Base-by-base conservation (phyloP, 2,113 vertebrate species). In the Syngnathus typhle region DNA sequence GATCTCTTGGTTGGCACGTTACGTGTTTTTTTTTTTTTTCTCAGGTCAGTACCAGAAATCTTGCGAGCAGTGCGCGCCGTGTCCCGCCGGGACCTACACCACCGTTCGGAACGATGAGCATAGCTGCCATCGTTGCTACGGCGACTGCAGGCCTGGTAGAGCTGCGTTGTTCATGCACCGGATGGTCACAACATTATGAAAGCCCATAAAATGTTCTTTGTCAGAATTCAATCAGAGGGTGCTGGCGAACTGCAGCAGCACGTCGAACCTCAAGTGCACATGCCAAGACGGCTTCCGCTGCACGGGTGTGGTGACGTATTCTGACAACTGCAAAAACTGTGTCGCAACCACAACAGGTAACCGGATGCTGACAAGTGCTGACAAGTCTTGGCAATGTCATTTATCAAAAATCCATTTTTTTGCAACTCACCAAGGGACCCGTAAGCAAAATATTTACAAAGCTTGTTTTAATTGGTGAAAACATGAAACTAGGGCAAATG, bases 141-240 rank as follows among this genome's bases (percentile, higher is more conserved):
- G 47, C 63, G 85, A 87, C 81, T 92, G 90, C 76, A 74, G 4
- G 47, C 1, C 70, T 65, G 77, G 91, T 92, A 84, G 41, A 61
- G 21, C 37, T 55, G 58, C 55, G n/a, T 7, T 23, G 7, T 23
- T 12, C 6, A 61, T 23, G 10, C 38, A 11, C 19, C 36, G 10
- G n/a, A 1, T 11, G 8, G 7, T 36, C 13, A 16, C 55, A 16
- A 59, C 56, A 37, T 59, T 19, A 19, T n/a, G 47, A 7, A 19
- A 51, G 18, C 18, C 16, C 18, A n/a, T 51, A 6, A 21, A 51
- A 51, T 51, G 19, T 9, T 10, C 19, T 52, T 52, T 1, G 4
- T 52, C 65, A 90, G 89, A 47, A 1, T 62, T 54, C 7, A 7
- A 89, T 36, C 49, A 84, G 67, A 67, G 64, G 65, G 76, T 85